Evolutionary conservation across 2,113 vertebrate species (phyloP).

Genomic region (Anas platyrhynchos): DNA sequence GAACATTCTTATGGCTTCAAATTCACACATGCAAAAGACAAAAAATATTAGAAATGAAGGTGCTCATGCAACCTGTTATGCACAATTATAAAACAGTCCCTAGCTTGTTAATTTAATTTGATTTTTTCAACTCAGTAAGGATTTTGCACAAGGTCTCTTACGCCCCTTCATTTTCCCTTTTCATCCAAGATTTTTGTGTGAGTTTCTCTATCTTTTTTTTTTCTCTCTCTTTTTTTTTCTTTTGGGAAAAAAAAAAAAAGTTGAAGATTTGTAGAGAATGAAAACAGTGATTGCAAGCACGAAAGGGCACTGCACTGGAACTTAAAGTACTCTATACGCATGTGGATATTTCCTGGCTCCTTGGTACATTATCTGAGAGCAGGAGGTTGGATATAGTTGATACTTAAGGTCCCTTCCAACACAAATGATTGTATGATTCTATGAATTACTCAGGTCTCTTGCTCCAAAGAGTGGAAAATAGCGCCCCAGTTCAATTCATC

Average conservation of each 20-base stretch:
- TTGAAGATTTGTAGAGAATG: not conserved
- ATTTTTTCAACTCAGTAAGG: not conserved
- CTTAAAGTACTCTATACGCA: not conserved
- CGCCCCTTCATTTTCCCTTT: not conserved
- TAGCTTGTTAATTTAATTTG: not conserved
- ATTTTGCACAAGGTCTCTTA: not conserved
- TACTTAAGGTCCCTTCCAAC: too few species aligned
- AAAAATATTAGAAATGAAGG: not conserved
- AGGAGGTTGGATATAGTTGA: too few species aligned
- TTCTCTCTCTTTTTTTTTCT: not conserved
- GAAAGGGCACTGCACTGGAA: not conserved
- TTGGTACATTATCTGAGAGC: not conserved
- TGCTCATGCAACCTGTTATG: accelerated
- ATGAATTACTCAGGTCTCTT: not conserved
- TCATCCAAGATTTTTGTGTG: not conserved
- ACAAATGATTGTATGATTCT: too few species aligned
- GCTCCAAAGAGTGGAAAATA: not conserved
- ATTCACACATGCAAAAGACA: not conserved
- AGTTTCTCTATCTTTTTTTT: not conserved
- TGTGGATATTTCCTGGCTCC: not conserved
- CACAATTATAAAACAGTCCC: not conserved
- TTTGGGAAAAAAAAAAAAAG: not conserved
- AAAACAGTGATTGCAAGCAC: not conserved
- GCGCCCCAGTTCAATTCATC: not conserved
- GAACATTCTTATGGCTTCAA: not conserved